Conservation (phyloP, 2,797 vertebrate genomes). For the Eupleurogrammus muticus region DNA sequence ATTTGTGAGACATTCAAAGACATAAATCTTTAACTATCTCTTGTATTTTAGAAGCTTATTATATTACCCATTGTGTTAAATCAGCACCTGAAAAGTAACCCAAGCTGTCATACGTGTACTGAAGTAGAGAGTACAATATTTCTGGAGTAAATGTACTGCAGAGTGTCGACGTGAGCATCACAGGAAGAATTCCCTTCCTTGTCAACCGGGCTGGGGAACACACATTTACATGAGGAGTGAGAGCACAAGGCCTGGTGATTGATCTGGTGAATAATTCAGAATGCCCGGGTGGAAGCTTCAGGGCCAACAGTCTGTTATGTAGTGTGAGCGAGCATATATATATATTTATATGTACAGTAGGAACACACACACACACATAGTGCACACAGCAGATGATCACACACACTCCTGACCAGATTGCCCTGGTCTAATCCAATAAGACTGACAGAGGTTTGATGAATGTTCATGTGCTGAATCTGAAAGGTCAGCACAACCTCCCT, state of each 20-base stretch:
- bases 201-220: constrained; percentile 44
- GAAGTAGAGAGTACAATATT: too few relatives aligned
- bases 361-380: constrained; percentile 6
- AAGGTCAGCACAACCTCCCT: constrained; percentile 12
- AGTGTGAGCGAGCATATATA: constrained; percentile 20
- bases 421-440: constrained; percentile 38
- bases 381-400: not conserved
- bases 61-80: too few relatives aligned
- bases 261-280: constrained; percentile 78
- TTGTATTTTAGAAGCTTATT: too few relatives aligned
- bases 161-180: constrained; percentile 57
- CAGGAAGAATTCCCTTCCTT: constrained; percentile 50
- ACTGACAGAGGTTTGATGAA: constrained; percentile 43
- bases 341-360: constrained; percentile 14
- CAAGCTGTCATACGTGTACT: too few relatives aligned
- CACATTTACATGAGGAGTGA: constrained; percentile 61
- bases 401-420: constrained; percentile 10
- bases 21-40: too few relatives aligned
- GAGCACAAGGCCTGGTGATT: constrained; percentile 60
- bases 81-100: too few relatives aligned
- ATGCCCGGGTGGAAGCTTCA: constrained; percentile 48
- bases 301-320: constrained; percentile 51
- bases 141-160: too few relatives aligned
- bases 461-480: constrained; percentile 19
- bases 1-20: too few relatives aligned